Evolutionary conservation across 2,888 invertebrate species (phyloP).

Genomic region (Lithophane semibrunnea): DNA sequence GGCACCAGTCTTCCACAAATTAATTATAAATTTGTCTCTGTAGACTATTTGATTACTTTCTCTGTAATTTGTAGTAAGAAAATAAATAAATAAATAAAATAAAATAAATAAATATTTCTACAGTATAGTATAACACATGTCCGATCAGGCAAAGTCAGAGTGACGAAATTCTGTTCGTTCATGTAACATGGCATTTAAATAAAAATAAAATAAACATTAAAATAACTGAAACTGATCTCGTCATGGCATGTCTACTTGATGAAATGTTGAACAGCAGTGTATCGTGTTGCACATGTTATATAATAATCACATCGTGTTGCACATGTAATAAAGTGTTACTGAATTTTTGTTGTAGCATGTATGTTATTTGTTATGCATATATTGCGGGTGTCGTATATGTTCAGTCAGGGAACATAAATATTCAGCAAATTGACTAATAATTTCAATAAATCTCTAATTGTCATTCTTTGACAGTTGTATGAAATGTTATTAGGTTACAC

Average conservation of each 20-base stretch:
- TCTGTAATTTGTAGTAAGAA: no score
- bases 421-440: no score
- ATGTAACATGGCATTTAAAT: no score
- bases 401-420: not conserved
- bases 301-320: no score
- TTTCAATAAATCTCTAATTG: not conserved
- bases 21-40: no score
- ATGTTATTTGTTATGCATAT: no score
- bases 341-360: not conserved
- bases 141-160: not conserved
- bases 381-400: no score
- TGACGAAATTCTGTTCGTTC: not conserved
- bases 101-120: no score
- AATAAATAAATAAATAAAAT: no score
- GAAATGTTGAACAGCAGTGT: not conserved
- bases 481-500: not conserved
- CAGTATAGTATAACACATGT: constrained; percentile 7
- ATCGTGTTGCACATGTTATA: not conserved
- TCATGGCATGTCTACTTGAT: not conserved
- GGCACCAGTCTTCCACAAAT: no score
- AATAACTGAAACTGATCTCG: not conserved
- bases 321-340: not conserved
- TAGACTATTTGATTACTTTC: no score
- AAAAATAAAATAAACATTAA: no score
- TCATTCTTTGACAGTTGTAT: not conserved